Conservation (phyloP, 1,140 invertebrate genomes). For the Rhopalosiphum maidis region DNA sequence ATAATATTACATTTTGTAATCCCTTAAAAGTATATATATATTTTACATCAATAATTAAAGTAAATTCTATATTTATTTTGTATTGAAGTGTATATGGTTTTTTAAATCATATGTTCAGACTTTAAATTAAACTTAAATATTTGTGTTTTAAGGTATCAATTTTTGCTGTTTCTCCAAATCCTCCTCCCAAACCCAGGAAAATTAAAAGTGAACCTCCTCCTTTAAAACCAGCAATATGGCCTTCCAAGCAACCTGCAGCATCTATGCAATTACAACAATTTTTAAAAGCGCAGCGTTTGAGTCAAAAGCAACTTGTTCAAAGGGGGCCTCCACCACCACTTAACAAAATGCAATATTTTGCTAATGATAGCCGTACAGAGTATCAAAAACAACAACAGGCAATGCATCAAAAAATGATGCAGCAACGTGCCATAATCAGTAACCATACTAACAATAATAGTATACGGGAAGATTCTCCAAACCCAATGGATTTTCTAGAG, state of each 20-base stretch:
- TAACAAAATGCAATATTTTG: slow-evolving; percentile 57
- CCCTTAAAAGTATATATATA: neutral
- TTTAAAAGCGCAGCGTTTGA: slow-evolving; percentile 46
- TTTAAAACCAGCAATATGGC: slow-evolving; percentile 52
- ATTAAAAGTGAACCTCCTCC: slow-evolving; percentile 40
- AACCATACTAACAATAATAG: slow-evolving; percentile 48
- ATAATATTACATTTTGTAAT: too few species aligned
- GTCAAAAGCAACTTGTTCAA: slow-evolving; percentile 22
- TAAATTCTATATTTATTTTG: neutral
- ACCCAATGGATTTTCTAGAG: slow-evolving; percentile 58
- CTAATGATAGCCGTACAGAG: slow-evolving; percentile 51
- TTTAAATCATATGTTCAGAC: neutral
- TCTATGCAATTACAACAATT: slow-evolving; percentile 54
- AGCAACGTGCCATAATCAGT: slow-evolving; percentile 42
- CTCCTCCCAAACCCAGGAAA: slow-evolving; percentile 39
- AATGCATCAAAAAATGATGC: slow-evolving; percentile 56
- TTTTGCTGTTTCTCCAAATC: slow-evolving; percentile 54
- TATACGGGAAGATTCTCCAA: slow-evolving; percentile 49
- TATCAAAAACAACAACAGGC: slow-evolving; percentile 56
- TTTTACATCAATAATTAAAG: neutral
- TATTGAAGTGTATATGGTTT: neutral
- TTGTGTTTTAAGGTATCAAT: slow-evolving; percentile 48
- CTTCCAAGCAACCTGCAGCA: slow-evolving; percentile 30
- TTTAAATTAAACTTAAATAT: neutral
- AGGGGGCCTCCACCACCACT: slow-evolving; percentile 44